Conservation (phyloP, 1,140 invertebrate species). For the Medauroidea extradentata region DNA sequence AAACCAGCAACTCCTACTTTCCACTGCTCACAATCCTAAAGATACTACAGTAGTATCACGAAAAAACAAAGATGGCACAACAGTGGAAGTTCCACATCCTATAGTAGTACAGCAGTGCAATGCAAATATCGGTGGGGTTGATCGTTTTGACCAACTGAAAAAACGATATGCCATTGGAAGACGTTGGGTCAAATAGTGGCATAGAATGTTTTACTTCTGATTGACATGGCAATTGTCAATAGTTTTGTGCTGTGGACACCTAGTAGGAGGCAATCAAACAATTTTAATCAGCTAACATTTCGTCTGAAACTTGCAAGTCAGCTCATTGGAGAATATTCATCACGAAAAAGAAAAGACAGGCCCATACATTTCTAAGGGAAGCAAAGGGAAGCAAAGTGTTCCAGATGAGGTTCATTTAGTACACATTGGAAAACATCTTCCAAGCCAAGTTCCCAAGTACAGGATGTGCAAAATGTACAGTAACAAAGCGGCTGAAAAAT, state of each 20-base stretch:
- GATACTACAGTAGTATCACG: background rate
- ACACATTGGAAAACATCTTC: background rate
- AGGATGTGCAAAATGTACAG: background rate
- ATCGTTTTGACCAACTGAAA: constrained; percentile 37
- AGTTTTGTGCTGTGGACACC: constrained; percentile 23
- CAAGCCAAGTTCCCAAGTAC: background rate
- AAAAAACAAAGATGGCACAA: constrained; percentile 19
- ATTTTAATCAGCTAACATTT: background rate
- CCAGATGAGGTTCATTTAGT: background rate
- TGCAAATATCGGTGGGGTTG: constrained; percentile 39
- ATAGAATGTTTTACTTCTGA: constrained; percentile 36
- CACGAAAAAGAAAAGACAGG: background rate
- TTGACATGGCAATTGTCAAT: constrained; percentile 32
- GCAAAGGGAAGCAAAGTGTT: background rate
- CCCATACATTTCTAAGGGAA: background rate
- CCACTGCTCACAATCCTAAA: constrained; percentile 35
- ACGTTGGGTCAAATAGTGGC: constrained; percentile 40
- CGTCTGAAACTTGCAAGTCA: background rate
- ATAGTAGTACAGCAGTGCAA: constrained; percentile 32
- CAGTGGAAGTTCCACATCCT: constrained; percentile 23
- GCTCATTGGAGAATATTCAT: constrained; percentile 1
- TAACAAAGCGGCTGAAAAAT: background rate
- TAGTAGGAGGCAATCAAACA: background rate
- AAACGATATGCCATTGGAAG: constrained; percentile 34
- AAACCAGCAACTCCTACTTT: constrained; percentile 39